Evolutionary conservation across 1,140 invertebrate species (phyloP), one percentile per base, ranked within the genome.

Genomic region (Rhagoletis zephyria): DNA sequence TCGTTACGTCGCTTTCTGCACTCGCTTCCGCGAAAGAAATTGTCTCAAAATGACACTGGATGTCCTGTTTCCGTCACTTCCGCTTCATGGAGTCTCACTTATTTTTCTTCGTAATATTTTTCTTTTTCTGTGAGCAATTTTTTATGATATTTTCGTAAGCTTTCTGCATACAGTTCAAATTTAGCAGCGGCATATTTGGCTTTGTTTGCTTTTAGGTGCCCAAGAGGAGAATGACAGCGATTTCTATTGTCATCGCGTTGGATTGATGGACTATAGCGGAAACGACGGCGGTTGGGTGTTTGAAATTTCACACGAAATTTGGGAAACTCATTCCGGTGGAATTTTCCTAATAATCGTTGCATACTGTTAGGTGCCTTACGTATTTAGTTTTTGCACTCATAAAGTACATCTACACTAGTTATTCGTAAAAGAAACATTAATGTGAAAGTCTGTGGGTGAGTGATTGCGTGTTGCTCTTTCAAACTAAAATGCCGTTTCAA

Each of bases 11-110:
- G 40, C 12, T 12, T 14, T 45, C 40, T 42, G 6, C 30, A 10
- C 40, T 40, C 3, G 9, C 65, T 74, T 74, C 67, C 42, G 14
- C 48, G 45, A 48, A 48, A 74, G 67, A 74, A 74, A 74, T 74
- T 48, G 67, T 74, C 67, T 5, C 45, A 74, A 70, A 74, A 74
- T 74, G 67, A 74, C 42, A n/a, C 40, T 74, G 67, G 42, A 74
- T 74, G 67, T 45, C 67, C 67, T 74, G 42, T 74, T 74, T 74
- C 12, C 67, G 67, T 45, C 67, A 74, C 67, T 74, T 74, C 67
- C 67, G 42, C 67, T 74, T 74, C 40, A 14, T 1, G 10, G 42
- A 9, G 4, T 48, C 42, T 16, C 67, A 45, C 4, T 30, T 30
- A 30, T 30, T 30, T 30, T 30, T 30, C 30, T 30, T 48, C n/a